Percentiles rank a stretch among this genome's conserved stretches.
phyloP scores from a whole-genome alignment of 1,140 invertebrate species.

The Hycleus cichorii region DNA sequence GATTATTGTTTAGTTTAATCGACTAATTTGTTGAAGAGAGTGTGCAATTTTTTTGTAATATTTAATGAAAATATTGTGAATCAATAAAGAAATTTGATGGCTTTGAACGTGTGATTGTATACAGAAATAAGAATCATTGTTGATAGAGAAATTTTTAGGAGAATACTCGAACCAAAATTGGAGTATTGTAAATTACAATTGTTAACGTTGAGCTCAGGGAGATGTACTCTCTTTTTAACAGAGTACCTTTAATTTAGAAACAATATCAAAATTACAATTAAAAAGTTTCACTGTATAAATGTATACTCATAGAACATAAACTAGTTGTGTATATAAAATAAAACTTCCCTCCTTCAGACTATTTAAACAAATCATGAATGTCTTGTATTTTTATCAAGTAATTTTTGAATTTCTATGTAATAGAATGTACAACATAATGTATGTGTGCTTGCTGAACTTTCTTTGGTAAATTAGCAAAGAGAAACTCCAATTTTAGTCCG shows the following conservation, averaged over 20 bases:
- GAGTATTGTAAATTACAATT: slow-evolving; percentile 22
- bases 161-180: slow-evolving; percentile 13
- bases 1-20: slow-evolving; percentile 4
- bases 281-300: slow-evolving; percentile 9
- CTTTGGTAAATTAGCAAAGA: not conserved
- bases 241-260: slow-evolving; percentile 9
- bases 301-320: slow-evolving; percentile 6
- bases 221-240: slow-evolving; percentile 15
- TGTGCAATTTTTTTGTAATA: slow-evolving; percentile 23
- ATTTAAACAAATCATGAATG: not conserved
- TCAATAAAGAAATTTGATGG: not conserved
- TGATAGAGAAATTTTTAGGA: not conserved
- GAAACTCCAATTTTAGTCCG: no score
- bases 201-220: slow-evolving; percentile 31
- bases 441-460: slow-evolving; percentile 22
- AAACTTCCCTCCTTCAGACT: not conserved
- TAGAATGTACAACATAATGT: not conserved
- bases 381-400: not conserved
- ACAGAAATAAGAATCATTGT: not conserved
- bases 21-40: slow-evolving; percentile 11
- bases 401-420: slow-evolving; percentile 9
- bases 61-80: not conserved
- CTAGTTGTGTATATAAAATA: no score
- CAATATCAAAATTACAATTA: not conserved
- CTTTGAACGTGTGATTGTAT: slow-evolving; percentile 13